phyloP scores from a whole-genome alignment of 1,140 invertebrate species.

The Helicorthomorpha holstii region DNA sequence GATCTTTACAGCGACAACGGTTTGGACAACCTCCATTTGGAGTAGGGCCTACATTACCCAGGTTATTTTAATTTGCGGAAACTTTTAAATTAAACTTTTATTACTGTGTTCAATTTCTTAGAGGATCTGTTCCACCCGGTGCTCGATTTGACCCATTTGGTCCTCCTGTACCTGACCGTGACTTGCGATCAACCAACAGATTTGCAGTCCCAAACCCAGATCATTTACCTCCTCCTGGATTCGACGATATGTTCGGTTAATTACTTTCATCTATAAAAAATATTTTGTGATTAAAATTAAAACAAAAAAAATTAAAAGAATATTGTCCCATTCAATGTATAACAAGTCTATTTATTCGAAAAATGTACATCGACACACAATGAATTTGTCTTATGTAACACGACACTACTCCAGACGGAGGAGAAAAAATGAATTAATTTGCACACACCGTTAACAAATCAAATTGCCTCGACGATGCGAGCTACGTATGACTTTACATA shows the following conservation, averaged over 20 bases:
- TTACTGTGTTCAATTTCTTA: conserved; percentile 21
- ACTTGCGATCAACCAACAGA: conserved; percentile 12
- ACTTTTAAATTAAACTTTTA: not conserved
- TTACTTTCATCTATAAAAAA: not conserved
- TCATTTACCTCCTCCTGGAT: conserved; percentile 50
- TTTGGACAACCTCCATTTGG: conserved; percentile 16
- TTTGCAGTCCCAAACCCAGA: conserved; percentile 42
- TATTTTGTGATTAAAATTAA: no score
- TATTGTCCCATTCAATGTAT: no score
- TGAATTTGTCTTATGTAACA: no score
- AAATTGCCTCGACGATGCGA: no score
- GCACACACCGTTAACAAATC: no score
- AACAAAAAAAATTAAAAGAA: no score
- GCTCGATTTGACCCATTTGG: conserved; percentile 67
- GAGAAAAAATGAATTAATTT: no score
- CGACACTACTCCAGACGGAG: no score
- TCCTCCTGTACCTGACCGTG: conserved; percentile 34
- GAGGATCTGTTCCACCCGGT: conserved; percentile 49
- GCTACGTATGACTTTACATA: no score
- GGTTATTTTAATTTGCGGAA: conserved; percentile 7
- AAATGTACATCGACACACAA: no score
- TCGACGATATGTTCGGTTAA: conserved; percentile 46
- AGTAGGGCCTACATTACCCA: conserved; percentile 10
- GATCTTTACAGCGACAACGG: conserved; percentile 16
- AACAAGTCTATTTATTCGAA: no score